A percentile compares a stretch with the other conserved stretches of the same genome.
phyloP scores from a whole-genome alignment of 2,113 vertebrate genomes.

The Nanorana parkeri region DNA sequence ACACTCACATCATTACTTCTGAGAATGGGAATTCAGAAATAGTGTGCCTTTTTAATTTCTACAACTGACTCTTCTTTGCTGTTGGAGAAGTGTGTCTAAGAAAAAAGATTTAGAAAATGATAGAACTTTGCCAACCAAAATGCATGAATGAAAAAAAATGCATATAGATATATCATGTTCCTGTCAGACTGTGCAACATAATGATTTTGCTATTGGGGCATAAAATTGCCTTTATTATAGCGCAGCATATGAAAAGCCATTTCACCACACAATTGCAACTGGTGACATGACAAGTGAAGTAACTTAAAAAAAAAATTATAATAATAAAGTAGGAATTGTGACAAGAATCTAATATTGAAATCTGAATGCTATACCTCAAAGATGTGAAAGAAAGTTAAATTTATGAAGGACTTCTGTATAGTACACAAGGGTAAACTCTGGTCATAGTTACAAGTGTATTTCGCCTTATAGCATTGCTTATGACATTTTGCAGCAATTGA shows the following conservation, averaged over 20 bases:
- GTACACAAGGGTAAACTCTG: too few species aligned
- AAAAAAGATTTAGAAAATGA: not conserved
- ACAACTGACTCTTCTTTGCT: too few species aligned
- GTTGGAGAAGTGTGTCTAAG: not conserved
- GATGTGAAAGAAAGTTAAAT: not conserved
- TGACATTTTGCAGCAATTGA: too few species aligned
- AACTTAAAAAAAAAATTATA: conserved; percentile 26
- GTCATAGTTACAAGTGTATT: too few species aligned
- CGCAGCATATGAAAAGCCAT: conserved; percentile 52
- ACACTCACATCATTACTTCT: not conserved
- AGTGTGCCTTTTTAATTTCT: not conserved
- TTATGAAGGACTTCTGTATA: too few species aligned
- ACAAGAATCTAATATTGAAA: conserved; percentile 27
- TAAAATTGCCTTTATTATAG: conserved; percentile 57
- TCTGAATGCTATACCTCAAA: conserved; percentile 1
- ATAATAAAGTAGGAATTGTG: not conserved
- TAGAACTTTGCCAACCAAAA: conserved; percentile 17
- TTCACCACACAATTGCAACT: conserved; percentile 45
- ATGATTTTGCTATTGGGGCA: conserved; percentile 49
- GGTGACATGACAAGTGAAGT: conserved; percentile 47
- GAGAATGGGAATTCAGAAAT: not conserved
- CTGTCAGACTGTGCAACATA: conserved; percentile 51
- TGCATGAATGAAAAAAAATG: conserved; percentile 6
- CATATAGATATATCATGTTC: conserved; percentile 30
- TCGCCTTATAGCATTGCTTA: too few species aligned